Conservation (phyloP, 2,797 vertebrate genomes). For the Molossus molossus region DNA sequence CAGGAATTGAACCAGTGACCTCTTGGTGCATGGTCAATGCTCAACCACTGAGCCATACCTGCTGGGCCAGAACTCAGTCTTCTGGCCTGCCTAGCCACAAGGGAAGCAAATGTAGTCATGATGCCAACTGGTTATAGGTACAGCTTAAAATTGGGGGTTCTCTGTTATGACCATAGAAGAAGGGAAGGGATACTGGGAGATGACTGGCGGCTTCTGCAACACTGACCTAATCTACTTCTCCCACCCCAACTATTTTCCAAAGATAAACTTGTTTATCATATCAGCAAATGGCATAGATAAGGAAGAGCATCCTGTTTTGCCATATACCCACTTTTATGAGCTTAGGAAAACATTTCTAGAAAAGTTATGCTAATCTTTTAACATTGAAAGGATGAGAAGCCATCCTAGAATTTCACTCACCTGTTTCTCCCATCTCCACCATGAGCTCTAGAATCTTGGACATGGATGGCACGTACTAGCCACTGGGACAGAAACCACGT, state of each 20-base stretch:
- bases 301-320: slow-evolving; percentile 1
- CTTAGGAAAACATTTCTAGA: slow-evolving; percentile 37
- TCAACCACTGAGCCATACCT: no score
- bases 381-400: not conserved
- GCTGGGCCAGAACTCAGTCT: not conserved
- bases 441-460: slow-evolving; percentile 16
- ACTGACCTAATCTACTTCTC: not conserved
- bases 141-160: not conserved
- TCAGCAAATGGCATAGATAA: not conserved
- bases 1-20: no score
- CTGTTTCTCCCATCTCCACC: slow-evolving; percentile 23
- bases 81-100: not conserved
- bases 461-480: slow-evolving; percentile 26
- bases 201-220: not conserved
- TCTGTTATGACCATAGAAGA: not conserved
- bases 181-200: not conserved
- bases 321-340: not conserved
- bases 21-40: no score
- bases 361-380: slow-evolving; percentile 21
- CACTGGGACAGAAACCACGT: slow-evolving; percentile 66
- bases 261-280: slow-evolving; percentile 25
- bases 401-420: slow-evolving; percentile 27
- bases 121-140: not conserved
- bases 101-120: slow-evolving; percentile 30
- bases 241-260: not conserved